A percentile compares a stretch with the other conserved stretches of the same genome.
Evolutionary conservation across 2,888 invertebrate genomes (phyloP).

Genomic region (Cerceris rybyensis): DNA sequence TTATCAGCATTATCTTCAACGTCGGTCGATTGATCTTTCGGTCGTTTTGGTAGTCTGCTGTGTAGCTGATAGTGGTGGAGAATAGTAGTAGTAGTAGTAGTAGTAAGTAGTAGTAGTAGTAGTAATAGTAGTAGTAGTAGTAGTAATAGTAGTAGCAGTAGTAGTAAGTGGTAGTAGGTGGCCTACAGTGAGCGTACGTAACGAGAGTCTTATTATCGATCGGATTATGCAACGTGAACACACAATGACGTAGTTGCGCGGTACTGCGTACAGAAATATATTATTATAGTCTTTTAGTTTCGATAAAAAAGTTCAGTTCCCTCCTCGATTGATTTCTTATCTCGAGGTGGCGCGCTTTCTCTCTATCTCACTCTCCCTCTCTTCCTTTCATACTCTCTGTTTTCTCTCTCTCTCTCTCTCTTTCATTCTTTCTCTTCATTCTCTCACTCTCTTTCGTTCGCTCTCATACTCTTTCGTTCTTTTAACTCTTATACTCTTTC

Average conservation of each 20-base stretch:
- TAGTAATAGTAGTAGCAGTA: slow-evolving; percentile 50
- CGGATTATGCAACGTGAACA: slow-evolving; percentile 81
- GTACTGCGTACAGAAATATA: slow-evolving; percentile 81
- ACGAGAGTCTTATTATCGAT: slow-evolving; percentile 81
- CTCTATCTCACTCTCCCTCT: slow-evolving; percentile 52
- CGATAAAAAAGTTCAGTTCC: slow-evolving; percentile 82
- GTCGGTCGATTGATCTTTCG: slow-evolving; percentile 55
- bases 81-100: slow-evolving; percentile 55
- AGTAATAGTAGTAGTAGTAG: slow-evolving; percentile 10
- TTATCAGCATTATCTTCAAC: slow-evolving; percentile 38
- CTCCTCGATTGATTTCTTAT: slow-evolving; percentile 78
- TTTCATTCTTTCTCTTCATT: slow-evolving; percentile 34
- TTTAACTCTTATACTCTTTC: slow-evolving; percentile 51
- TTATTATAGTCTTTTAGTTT: slow-evolving; percentile 82
- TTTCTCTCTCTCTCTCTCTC: slow-evolving; percentile 43
- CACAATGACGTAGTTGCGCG: slow-evolving; percentile 81
- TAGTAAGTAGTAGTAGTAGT: slow-evolving; percentile 54
- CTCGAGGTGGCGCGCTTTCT: slow-evolving; percentile 69
- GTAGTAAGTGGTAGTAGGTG: slow-evolving; percentile 67
- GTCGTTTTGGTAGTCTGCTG: slow-evolving; percentile 54
- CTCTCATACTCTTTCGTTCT: slow-evolving; percentile 27
- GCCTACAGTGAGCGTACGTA: slow-evolving; percentile 78
- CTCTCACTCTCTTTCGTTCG: slow-evolving; percentile 34
- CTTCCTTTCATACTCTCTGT: no score
- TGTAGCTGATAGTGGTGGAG: slow-evolving; percentile 61